Evolutionary conservation across 2,113 vertebrate genomes (phyloP).

Genomic region (Hiodon tergisus): DNA sequence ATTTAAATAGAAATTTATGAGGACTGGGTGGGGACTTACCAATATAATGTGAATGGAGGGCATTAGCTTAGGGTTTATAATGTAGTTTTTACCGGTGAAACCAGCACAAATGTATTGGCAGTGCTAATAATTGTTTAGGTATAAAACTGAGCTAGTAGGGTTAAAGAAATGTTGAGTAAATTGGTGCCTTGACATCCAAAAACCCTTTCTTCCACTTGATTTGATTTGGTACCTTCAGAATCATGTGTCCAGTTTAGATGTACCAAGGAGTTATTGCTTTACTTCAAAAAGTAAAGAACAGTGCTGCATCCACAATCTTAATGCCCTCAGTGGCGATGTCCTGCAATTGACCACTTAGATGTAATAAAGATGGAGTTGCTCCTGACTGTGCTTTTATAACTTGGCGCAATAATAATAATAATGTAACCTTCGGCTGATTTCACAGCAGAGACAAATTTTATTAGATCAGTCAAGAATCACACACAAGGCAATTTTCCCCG

Average conservation of each 20-base stretch:
- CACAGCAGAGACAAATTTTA: not conserved
- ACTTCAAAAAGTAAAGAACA: not conserved
- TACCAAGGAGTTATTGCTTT: not conserved
- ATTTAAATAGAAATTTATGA: too few species aligned
- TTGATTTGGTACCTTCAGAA: not conserved
- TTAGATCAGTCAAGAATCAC: not conserved
- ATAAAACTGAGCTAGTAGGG: too few species aligned
- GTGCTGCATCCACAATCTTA: not conserved
- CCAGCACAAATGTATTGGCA: too few species aligned
- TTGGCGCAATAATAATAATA: not conserved
- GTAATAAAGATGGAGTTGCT: not conserved
- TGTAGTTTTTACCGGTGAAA: too few species aligned
- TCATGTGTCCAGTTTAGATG: not conserved
- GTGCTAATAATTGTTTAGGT: too few species aligned
- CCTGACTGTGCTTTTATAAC: not conserved
- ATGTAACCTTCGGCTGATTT: too few species aligned
- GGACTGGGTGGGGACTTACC: too few species aligned
- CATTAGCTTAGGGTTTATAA: too few species aligned
- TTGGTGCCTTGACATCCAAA: too few species aligned
- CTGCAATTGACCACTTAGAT: constrained; percentile 1
- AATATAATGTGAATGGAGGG: too few species aligned
- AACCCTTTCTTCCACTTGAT: not conserved
- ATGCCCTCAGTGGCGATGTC: not conserved
- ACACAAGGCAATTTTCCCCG: not conserved
- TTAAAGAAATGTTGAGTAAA: too few species aligned